phyloP scores from a whole-genome alignment of 2,113 vertebrate genomes.

The Pseudorhombus dupliciocellatus region DNA sequence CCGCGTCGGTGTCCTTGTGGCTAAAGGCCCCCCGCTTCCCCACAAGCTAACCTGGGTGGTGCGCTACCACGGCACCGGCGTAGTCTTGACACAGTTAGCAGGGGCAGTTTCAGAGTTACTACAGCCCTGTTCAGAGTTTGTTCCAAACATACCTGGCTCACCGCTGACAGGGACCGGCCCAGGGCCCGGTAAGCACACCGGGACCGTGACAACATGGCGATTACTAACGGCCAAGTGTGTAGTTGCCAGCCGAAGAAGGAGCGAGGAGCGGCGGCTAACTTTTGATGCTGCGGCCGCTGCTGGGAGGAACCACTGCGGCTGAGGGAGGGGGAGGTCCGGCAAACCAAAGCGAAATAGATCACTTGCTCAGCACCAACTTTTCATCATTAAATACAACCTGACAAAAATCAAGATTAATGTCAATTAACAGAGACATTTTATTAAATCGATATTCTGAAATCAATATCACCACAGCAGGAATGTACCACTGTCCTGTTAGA shows the following conservation, averaged over 20 bases:
- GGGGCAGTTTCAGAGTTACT: too few species aligned
- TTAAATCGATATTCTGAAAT: not conserved
- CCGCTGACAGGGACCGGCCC: constrained; percentile 83
- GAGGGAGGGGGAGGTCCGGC: accelerated
- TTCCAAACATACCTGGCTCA: constrained; percentile 82
- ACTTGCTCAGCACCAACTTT: not conserved
- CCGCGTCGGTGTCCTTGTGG: constrained; percentile 77
- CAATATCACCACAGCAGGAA: not conserved
- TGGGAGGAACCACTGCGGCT: constrained; percentile 39
- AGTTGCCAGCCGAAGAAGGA: not conserved
- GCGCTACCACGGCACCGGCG: not conserved
- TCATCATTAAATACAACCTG: not conserved
- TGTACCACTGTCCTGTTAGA: constrained; percentile 13
- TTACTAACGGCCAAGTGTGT: constrained; percentile 6
- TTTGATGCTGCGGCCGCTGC: not conserved
- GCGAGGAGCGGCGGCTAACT: constrained; percentile 13
- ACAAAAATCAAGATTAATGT: not conserved
- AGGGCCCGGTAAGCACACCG: constrained; percentile 84
- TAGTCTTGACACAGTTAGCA: not conserved
- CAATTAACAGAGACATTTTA: not conserved
- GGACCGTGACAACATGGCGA: constrained; percentile 77
- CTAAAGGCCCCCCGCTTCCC: constrained; percentile 42
- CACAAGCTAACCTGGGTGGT: constrained; percentile 16
- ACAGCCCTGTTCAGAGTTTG: not conserved
- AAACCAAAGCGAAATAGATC: not conserved